Conservation (phyloP, 2,888 invertebrate genomes). For the Cremastinae sp. region DNA sequence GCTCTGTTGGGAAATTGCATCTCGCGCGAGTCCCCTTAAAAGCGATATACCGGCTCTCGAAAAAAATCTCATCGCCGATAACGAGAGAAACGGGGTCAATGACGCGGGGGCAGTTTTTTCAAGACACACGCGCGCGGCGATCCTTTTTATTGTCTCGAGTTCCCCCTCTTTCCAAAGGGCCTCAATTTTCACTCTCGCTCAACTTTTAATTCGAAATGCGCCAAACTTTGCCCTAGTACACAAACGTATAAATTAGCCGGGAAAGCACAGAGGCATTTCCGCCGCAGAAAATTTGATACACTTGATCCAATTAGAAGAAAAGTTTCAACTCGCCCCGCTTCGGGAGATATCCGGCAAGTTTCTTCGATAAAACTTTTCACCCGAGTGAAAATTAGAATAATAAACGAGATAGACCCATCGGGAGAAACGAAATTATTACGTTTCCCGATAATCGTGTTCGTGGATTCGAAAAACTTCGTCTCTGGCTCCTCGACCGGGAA, state of each 20-base stretch:
- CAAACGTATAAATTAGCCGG: conserved; percentile 12
- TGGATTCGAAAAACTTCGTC: background rate
- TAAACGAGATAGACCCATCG: background rate
- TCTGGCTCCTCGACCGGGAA: too few relatives aligned
- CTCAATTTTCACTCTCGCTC: too few relatives aligned
- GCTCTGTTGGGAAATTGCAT: conserved; percentile 38
- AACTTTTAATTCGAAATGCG: conserved; percentile 3
- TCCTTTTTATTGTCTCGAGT: too few relatives aligned
- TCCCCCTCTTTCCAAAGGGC: too few relatives aligned
- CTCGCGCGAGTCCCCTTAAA: background rate
- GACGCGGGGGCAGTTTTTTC: background rate
- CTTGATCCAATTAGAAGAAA: conserved; percentile 31
- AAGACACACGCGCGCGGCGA: too few relatives aligned
- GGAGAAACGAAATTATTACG: background rate
- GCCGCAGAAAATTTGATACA: conserved; percentile 10
- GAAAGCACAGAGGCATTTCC: background rate
- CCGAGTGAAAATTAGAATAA: conserved; percentile 1
- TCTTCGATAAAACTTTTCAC: background rate
- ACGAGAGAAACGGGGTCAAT: background rate
- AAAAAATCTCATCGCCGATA: background rate
- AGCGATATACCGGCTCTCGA: background rate
- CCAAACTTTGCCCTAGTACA: background rate
- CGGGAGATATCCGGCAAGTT: background rate
- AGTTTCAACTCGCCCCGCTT: background rate
- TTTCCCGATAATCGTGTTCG: background rate